Percentiles rank a stretch among this genome's conserved stretches.
Conservation (phyloP, 2,113 vertebrate species). For the Erythrolamprus reginae region DNA sequence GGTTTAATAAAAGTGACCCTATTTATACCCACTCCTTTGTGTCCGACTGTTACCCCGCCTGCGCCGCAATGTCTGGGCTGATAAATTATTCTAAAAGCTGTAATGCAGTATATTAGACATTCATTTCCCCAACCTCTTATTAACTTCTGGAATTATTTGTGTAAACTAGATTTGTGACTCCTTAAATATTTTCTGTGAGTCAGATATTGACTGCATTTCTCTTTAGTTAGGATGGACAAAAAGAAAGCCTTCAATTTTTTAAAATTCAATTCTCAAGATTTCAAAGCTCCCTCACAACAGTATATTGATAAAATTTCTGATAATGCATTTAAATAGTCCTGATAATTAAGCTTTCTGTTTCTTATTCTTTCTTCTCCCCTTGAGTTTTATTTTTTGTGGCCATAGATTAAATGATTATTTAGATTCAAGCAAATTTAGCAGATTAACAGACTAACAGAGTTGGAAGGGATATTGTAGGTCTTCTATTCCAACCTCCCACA, state of each 20-base stretch:
- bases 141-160: constrained; percentile 6
- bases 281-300: background rate
- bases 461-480: no score
- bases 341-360: background rate
- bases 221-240: constrained; percentile 14
- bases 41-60: no score
- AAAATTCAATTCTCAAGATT: constrained; percentile 7
- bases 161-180: background rate
- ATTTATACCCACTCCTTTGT: no score
- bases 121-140: background rate
- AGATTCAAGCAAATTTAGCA: background rate
- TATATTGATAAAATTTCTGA: background rate
- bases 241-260: background rate
- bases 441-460: no score
- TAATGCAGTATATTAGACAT: constrained; percentile 1
- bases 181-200: constrained; percentile 22
- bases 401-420: background rate
- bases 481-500: no score
- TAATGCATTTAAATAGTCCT: background rate
- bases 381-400: background rate
- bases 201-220: constrained; percentile 20
- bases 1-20: no score
- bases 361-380: background rate
- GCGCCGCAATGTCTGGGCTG: background rate
- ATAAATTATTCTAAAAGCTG: constrained; percentile 14